These are phyloP conservation scores for Cheilosia urbana DNA, from an alignment of 2,888 invertebrate genomes.

Conservation along the genomic window DNA sequence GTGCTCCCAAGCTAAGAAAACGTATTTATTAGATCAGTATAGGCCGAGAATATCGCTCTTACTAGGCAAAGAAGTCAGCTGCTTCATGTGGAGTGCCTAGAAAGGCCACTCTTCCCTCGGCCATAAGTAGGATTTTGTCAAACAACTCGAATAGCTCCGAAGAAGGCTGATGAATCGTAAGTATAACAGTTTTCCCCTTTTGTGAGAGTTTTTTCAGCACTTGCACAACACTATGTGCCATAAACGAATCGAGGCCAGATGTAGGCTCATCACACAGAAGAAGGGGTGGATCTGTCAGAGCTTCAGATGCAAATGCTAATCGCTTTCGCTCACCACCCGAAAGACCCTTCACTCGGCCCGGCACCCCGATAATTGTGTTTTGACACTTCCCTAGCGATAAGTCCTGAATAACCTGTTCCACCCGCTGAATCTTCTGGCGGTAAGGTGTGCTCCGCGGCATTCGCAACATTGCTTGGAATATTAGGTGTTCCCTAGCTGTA, in stretches of 20 bases:
- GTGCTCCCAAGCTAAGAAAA: slow-evolving; percentile 88
- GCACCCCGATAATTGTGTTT: slow-evolving; percentile 94
- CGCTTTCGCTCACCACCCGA: slow-evolving; percentile 98
- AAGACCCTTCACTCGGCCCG: slow-evolving; percentile 94
- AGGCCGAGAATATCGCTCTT: slow-evolving; percentile 80
- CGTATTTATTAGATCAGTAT: background rate
- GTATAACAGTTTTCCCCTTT: slow-evolving; percentile 94
- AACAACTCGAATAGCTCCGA: slow-evolving; percentile 96
- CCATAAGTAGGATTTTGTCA: slow-evolving; percentile 94
- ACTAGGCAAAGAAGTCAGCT: slow-evolving; percentile 92
- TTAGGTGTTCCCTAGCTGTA: slow-evolving; percentile 94
- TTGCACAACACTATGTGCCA: slow-evolving; percentile 96
- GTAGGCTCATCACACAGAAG: slow-evolving; percentile 99
- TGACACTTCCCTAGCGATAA: slow-evolving; percentile 94
- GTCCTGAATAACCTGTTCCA: slow-evolving; percentile 94
- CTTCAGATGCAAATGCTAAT: slow-evolving; percentile 98
- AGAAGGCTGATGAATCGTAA: slow-evolving; percentile 98
- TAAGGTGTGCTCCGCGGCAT: slow-evolving; percentile 92
- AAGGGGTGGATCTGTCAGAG: slow-evolving; percentile 96
- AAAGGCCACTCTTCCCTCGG: slow-evolving; percentile 95
- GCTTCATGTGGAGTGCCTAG: slow-evolving; percentile 92
- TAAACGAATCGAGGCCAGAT: slow-evolving; percentile 97
- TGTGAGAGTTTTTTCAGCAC: slow-evolving; percentile 90
- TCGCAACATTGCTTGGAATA: slow-evolving; percentile 94
- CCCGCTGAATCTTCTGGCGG: slow-evolving; percentile 89